Conservation (phyloP, 2,888 invertebrate species). For the Heliconius erato region DNA sequence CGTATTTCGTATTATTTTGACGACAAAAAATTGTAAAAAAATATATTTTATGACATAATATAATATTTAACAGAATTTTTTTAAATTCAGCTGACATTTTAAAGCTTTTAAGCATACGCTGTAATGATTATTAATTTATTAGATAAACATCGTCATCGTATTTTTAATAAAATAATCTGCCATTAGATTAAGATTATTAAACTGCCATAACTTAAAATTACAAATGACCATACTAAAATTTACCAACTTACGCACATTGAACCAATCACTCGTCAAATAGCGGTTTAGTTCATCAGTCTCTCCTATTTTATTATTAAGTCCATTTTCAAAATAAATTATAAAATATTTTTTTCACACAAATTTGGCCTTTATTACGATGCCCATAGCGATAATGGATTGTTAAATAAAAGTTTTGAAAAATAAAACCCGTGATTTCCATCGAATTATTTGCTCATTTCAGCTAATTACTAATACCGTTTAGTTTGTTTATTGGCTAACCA, state of each 20-base stretch:
- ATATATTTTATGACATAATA: no score
- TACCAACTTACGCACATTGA: neutral
- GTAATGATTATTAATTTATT: no score
- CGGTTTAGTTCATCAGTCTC: constrained; percentile 1
- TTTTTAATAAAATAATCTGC: no score
- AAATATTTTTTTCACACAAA: neutral
- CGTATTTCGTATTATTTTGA: no score
- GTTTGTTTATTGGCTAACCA: neutral
- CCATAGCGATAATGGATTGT: neutral
- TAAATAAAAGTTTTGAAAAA: neutral
- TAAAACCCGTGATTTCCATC: constrained; percentile 9
- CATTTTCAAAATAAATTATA: neutral
- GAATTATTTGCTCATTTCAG: neutral
- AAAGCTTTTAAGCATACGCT: no score
- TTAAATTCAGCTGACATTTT: no score
- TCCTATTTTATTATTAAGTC: constrained; percentile 1
- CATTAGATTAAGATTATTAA: no score
- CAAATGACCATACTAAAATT: neutral
- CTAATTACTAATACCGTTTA: constrained; percentile 16
- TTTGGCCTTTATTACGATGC: neutral
- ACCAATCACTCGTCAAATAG: constrained; percentile 11
- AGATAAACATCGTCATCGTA: no score
- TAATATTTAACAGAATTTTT: no score
- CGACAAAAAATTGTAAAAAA: no score
- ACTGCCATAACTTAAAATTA: neutral